phyloP scores from a whole-genome alignment of 2,888 invertebrate genomes.

The Catocala fraxini region DNA sequence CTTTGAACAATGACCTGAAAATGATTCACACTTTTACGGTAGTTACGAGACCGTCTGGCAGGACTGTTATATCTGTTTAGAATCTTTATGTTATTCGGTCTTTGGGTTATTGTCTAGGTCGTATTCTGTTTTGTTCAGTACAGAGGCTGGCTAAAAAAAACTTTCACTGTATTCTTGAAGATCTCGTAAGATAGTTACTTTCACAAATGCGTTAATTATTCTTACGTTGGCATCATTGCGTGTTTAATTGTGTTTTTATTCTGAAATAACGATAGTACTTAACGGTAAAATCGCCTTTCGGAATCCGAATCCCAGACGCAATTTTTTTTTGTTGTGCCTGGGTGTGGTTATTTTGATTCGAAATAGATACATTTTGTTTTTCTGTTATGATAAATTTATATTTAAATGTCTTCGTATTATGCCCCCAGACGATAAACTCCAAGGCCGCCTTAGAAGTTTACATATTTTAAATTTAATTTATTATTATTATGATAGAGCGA shows the following conservation, averaged over 20 bases:
- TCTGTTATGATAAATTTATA: too few species aligned
- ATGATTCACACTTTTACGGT: conserved; percentile 79
- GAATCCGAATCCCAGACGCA: too few species aligned
- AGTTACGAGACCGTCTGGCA: conserved; percentile 60
- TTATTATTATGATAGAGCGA: too few species aligned
- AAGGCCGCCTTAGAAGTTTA: too few species aligned
- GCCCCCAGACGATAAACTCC: too few species aligned
- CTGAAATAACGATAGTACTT: too few species aligned
- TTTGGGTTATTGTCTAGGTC: conserved; percentile 63
- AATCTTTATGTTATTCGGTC: conserved; percentile 56
- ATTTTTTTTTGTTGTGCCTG: too few species aligned
- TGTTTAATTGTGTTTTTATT: neutral
- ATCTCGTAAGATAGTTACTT: conserved; percentile 19
- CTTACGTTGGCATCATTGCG: neutral
- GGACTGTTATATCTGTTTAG: conserved; percentile 63
- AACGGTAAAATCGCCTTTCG: too few species aligned
- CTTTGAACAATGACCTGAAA: conserved; percentile 79
- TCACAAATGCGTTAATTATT: conserved; percentile 14
- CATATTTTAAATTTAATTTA: too few species aligned
- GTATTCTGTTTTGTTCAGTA: conserved; percentile 22
- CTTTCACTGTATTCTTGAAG: conserved; percentile 35
- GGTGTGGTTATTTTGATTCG: too few species aligned
- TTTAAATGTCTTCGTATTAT: too few species aligned
- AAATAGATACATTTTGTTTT: too few species aligned
- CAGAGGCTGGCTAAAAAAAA: conserved; percentile 21